These are phyloP conservation scores for Pseudeuparius sepicola DNA, from an alignment of 2,888 invertebrate genomes.

Conservation along the genomic window DNA sequence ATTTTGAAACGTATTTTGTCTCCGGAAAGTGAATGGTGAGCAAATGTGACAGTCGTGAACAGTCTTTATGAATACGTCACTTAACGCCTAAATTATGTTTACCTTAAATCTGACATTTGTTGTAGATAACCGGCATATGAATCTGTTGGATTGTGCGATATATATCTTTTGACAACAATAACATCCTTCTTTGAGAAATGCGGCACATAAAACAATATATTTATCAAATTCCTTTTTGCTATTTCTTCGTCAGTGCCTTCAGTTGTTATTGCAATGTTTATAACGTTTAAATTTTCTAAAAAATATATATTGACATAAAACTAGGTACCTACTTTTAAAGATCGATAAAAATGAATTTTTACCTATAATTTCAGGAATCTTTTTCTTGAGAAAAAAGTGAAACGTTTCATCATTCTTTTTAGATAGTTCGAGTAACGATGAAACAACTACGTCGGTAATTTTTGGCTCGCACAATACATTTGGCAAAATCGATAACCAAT, in stretches of 20 bases:
- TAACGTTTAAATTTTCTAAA: slow-evolving; percentile 20
- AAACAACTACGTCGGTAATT: slow-evolving; percentile 44
- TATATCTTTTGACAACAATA: too few species aligned
- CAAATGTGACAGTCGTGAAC: too few species aligned
- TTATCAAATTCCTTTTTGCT: slow-evolving; percentile 22
- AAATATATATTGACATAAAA: too few species aligned
- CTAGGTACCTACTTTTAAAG: too few species aligned
- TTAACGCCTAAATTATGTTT: too few species aligned
- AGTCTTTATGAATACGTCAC: too few species aligned
- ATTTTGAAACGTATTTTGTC: too few species aligned
- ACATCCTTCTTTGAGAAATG: slow-evolving; percentile 4
- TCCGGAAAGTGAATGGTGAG: too few species aligned
- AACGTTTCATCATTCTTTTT: slow-evolving; percentile 45
- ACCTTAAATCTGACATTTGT: too few species aligned
- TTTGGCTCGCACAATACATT: slow-evolving; percentile 44
- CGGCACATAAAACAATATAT: slow-evolving; percentile 24
- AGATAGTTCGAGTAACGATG: slow-evolving; percentile 49
- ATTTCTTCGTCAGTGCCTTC: slow-evolving; percentile 16
- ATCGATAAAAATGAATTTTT: too few species aligned
- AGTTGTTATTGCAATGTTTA: slow-evolving; percentile 15
- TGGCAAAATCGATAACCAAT: slow-evolving; percentile 47
- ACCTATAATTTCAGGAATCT: slow-evolving; percentile 42
- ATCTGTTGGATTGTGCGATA: too few species aligned
- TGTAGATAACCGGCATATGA: too few species aligned
- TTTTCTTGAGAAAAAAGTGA: slow-evolving; percentile 40